Base-by-base conservation (phyloP, 2,797 vertebrate species). In the Halcyon badia region DNA sequence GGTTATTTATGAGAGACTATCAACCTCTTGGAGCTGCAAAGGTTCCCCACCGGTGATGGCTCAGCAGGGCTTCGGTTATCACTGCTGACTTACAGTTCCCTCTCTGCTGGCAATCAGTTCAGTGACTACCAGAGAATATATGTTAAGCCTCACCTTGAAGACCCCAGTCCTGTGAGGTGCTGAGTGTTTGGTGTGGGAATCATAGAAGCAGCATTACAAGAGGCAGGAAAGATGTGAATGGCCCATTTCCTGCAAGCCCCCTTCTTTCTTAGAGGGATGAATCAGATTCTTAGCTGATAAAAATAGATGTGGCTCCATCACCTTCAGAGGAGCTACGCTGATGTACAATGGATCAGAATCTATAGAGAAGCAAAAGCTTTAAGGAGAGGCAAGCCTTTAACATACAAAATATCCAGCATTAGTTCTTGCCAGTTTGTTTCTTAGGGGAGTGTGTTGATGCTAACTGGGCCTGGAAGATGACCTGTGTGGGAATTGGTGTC, bases 11-110 rank as follows among this genome's bases (percentile, higher is more conserved):
- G 62, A 92, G 69, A 65, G n/a, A 81, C 70, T 75, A 3, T 76
- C 66, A 86, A 0, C 46, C 72, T 92, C 72, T 91, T 17, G 3
- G 65, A 66, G 70, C 35, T 31, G 88, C 80, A 76, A 19, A 92
- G 90, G 62, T 95, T 88, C 66, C 95, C 93, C 57, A 82, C 88
- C 30, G 30, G 58, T 1, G 3, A 2, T 0, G 0, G 62, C 90
- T 87, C 96, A 90, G 95, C 93, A 72, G 93, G 93, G 62, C 73
- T 69, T 64, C 75, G 20, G 86, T 97, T 94, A 77, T 92, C 95
- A 69, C 92, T 0, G 7, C 94, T 93, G 90, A 28, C 83, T 94
- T 93, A 89, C 91, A 90, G 81, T 89, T 93, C 70, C 33, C 60
- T 94, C 88, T 51, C 90, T 87, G 94, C 92, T 94, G 94, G 92